Evolutionary conservation across 2,888 invertebrate species (phyloP), one percentile per base, ranked within the genome.

Genomic region (Melolontha melolontha): DNA sequence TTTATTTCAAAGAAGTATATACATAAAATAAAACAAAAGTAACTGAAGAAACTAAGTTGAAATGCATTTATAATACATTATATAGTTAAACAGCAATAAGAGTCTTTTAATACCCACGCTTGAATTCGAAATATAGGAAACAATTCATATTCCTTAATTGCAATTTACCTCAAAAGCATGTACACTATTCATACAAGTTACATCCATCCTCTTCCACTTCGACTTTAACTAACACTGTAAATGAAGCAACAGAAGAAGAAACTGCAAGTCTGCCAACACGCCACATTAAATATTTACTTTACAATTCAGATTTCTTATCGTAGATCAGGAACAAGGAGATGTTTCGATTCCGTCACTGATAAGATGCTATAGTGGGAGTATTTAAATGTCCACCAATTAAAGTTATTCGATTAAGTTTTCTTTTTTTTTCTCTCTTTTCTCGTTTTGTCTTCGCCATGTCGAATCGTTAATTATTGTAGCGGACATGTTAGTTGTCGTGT

Each of bases 261-360:
- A 29, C 17, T 41, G 12, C 34, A 62, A 14, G 41, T 14, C 52
- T 44, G 50, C 51, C 64, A 51, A 2, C 41, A 22, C 50, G 39
- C 49, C 40, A 42, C 64, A 41, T 22, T 52, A 29, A 54, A 47
- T 65, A 59, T 70, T 70, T 65, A 70, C 64, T 70, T 70, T 70
- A 70, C 70, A 67, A 70, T 67, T 70, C 70, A 67, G 70, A 70
- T 70, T 67, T 51, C 65, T 70, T 70, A 70, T 70, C 70, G 52
- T 64, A 40, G 2, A 55, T 65, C 64, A 64, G 64, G 41, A 67
- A 67, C 70, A 70, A 64, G 65, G 67, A 62, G 65, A 67, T 65
- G 67, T 57, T 67, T 52, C 40, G 70, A 70, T 70, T 39, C 64
- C 62, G 62, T 59, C 64, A 62, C 67, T 65, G 70, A 70, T 70